These are phyloP conservation scores for Notechis scutatus DNA, from an alignment of 2,113 vertebrate genomes.

Conservation along the genomic window DNA sequence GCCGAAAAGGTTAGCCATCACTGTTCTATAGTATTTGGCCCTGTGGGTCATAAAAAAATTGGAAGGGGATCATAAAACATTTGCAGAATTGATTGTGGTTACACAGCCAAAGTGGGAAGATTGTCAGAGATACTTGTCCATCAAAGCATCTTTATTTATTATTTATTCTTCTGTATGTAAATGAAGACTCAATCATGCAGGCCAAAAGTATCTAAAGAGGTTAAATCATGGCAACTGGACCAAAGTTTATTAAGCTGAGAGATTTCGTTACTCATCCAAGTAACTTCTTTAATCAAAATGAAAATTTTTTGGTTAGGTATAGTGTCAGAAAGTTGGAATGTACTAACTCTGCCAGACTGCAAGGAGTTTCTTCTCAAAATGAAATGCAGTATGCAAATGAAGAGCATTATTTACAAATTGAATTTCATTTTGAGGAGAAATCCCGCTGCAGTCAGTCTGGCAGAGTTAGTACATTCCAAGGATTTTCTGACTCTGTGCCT, in stretches of 20 bases:
- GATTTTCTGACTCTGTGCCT: neutral
- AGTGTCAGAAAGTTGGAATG: neutral
- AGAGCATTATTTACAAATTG: neutral
- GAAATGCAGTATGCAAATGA: neutral
- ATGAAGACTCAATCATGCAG: neutral
- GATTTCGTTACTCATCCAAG: neutral
- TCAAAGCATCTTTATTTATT: neutral
- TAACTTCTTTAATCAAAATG: neutral
- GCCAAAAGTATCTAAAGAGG: neutral
- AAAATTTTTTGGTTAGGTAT: neutral
- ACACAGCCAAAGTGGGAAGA: neutral
- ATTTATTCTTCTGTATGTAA: neutral
- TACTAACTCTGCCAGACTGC: neutral
- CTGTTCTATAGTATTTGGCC: neutral
- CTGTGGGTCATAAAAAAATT: neutral
- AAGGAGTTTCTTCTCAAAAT: neutral
- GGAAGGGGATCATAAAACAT: neutral
- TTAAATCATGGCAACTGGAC: neutral
- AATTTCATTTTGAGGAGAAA: neutral
- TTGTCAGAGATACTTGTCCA: neutral
- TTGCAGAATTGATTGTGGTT: neutral
- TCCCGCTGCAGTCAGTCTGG: neutral
- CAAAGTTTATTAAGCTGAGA: neutral
- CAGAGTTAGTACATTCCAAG: neutral
- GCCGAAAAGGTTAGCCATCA: too few species aligned